These are phyloP conservation scores for Helogale parvula DNA, from an alignment of 2,113 vertebrate species.

Conservation along the genomic window DNA sequence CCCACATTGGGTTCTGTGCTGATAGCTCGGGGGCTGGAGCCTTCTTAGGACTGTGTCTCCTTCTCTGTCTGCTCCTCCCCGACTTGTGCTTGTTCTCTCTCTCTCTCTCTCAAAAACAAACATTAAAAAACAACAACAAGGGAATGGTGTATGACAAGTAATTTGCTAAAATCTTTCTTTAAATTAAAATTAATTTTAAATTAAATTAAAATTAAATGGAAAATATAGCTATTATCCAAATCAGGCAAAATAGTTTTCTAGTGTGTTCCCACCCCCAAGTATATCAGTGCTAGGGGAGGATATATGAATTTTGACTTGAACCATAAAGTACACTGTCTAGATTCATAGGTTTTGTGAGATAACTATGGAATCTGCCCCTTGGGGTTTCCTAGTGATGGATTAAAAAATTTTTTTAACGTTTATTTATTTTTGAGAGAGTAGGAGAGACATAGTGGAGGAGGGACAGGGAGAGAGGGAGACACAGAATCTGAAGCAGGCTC, in stretches of 20 bases:
- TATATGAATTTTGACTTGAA: slow-evolving; percentile 41
- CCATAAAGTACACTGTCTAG: neutral
- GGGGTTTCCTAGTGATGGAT: neutral
- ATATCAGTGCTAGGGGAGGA: neutral
- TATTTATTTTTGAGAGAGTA: neutral
- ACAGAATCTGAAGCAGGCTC: too few species aligned
- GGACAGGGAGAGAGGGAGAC: too few species aligned
- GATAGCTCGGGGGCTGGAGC: neutral
- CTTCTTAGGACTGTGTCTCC: neutral
- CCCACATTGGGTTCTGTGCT: too few species aligned
- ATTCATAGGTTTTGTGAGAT: neutral
- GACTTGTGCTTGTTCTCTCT: neutral
- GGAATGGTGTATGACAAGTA: neutral
- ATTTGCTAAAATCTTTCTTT: neutral
- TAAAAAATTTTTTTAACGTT: neutral
- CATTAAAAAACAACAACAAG: neutral
- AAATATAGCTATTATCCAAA: neutral
- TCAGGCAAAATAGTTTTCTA: neutral
- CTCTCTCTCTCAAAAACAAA: neutral
- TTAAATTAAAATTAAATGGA: slow-evolving; percentile 37
- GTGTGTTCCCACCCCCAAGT: neutral
- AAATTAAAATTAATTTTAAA: slow-evolving; percentile 39
- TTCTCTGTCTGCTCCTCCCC: neutral
- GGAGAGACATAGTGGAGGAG: too few species aligned
- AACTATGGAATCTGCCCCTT: neutral